Evolutionary conservation across 1,140 invertebrate genomes (phyloP).

Genomic region (Lordiphosa stackelbergi): DNA sequence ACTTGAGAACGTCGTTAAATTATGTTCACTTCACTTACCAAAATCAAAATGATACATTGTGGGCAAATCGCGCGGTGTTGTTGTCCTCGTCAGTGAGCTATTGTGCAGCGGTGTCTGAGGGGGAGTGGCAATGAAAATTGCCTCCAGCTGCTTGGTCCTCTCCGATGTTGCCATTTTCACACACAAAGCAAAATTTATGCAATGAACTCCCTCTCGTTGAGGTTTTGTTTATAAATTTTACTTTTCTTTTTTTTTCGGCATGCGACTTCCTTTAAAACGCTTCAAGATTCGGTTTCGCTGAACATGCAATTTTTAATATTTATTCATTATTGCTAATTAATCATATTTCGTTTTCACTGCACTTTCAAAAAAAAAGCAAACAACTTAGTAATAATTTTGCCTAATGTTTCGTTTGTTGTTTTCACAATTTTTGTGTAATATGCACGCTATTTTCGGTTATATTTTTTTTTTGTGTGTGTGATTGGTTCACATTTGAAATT

Average conservation of each 20-base stretch:
- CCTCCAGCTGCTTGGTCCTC: constrained; percentile 43
- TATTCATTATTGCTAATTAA: constrained; percentile 69
- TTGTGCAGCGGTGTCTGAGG: constrained; percentile 36
- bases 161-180: constrained; percentile 49
- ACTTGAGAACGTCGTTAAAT: too few relatives aligned
- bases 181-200: constrained; percentile 54
- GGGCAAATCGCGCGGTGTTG: constrained; percentile 60
- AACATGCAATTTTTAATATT: constrained; percentile 55
- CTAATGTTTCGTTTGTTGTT: constrained; percentile 51
- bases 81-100: constrained; percentile 54
- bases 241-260: constrained; percentile 9
- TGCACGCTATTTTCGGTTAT: constrained; percentile 40
- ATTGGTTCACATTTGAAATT: constrained; percentile 60
- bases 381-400: constrained; percentile 58
- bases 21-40: constrained; percentile 31
- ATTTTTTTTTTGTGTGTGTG: constrained; percentile 26
- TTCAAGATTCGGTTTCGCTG: constrained; percentile 37
- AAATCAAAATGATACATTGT: constrained; percentile 70
- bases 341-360: constrained; percentile 74
- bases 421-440: constrained; percentile 42
- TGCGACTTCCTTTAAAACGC: constrained; percentile 47
- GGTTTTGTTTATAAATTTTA: constrained; percentile 21
- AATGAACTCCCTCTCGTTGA: constrained; percentile 40
- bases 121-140: constrained; percentile 61
- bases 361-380: constrained; percentile 65